Conservation (phyloP, 2,888 invertebrate species). For the Sinotaia quadrata region DNA sequence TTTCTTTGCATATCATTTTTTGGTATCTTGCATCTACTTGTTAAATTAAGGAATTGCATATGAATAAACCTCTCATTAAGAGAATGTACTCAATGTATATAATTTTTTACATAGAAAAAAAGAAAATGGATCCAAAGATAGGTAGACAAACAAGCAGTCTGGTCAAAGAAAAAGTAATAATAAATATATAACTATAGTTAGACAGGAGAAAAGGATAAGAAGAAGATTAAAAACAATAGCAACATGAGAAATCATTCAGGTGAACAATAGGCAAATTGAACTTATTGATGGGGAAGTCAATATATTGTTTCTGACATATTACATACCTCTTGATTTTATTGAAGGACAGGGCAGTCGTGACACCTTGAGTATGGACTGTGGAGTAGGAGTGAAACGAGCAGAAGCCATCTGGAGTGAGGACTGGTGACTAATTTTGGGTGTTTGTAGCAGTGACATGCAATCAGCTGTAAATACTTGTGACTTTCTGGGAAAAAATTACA, state of each 20-base stretch:
- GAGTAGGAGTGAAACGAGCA: constrained; percentile 73
- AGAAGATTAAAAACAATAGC: neutral
- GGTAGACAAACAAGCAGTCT: no score
- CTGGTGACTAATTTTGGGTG: constrained; percentile 76
- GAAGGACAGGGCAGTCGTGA: constrained; percentile 40
- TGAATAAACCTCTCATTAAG: no score
- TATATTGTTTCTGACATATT: neutral
- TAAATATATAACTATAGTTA: no score
- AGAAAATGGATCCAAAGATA: no score
- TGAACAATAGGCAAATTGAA: neutral
- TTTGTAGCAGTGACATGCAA: constrained; percentile 74
- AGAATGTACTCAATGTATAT: no score
- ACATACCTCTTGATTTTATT: constrained; percentile 38
- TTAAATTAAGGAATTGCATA: no score
- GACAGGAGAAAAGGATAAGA: neutral
- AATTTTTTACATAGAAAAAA: no score
- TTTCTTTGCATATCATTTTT: no score
- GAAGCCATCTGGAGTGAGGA: no score
- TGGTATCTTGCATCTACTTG: no score
- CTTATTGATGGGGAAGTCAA: neutral
- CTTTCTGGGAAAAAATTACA: no score
- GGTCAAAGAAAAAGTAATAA: no score
- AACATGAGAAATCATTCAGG: neutral
- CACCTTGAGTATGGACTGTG: constrained; percentile 81
- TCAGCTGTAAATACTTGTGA: constrained; percentile 52